Evolutionary conservation across 2,797 vertebrate species (phyloP), one percentile per base, ranked within the genome.

Genomic region (Mus spretus): DNA sequence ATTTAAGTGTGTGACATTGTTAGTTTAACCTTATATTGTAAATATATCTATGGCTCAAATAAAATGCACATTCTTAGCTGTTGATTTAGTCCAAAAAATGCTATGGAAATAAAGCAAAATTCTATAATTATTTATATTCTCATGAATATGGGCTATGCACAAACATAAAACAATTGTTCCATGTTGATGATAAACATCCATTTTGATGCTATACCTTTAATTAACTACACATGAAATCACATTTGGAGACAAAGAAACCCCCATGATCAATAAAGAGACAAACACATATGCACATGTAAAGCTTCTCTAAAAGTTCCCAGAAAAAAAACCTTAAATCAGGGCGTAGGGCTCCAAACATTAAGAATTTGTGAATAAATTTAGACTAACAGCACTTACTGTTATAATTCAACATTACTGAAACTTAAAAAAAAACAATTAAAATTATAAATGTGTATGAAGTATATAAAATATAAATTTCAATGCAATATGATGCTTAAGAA

Each of bases 361-460:
- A 55, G 9, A 95, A 63, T 61, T 61, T 34, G 89, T 84, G 74
- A 90, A n/a, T 92, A 70, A 80, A 92, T 40, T 22, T 53, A 47
- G 11, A 83, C 28, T 53, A 3, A 57, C 57, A 92, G 72, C 77
- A 8, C 3, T 50, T 95, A 77, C 96, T 97, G 77, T 94, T 91
- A 61, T 88, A 93, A 92, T 83, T 55, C 3, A 59, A 31, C 26
- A 11, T 11, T 95, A 19, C 77, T 79, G 14, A 6, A 9, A 9
- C 78, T 20, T 96, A 72, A 80, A 81, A 93, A 93, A 93, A 96
- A 96, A n/a, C 72, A 47, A 57, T 74, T 83, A 53, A 40, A 34
- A 74, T 74, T 40, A 40, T 40, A 22, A 74, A 40, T 10, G 40
- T 22, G 4, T 22, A 40, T 19, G 14, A 31, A 67, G 4, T 70